phyloP scores from a whole-genome alignment of 2,113 vertebrate genomes.

The Oreochromis aureus region DNA sequence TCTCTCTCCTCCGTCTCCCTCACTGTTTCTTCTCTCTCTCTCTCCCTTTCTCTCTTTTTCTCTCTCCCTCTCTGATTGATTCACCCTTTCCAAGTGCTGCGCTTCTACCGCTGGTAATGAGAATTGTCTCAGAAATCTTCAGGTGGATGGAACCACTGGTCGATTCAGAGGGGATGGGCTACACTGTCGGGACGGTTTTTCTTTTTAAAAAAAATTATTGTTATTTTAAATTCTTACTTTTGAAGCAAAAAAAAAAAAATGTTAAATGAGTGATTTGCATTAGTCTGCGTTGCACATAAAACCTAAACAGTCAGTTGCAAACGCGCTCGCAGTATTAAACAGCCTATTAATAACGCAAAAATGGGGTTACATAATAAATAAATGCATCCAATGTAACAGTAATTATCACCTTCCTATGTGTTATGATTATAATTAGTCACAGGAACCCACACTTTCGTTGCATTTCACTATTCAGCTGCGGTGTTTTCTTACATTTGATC shows the following conservation, averaged over 20 bases:
- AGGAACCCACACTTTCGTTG: background rate
- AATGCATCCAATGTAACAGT: background rate
- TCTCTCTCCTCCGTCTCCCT: slow-evolving; percentile 7
- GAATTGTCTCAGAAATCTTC: slow-evolving; percentile 58
- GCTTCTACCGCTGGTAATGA: slow-evolving; percentile 50
- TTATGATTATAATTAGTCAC: background rate
- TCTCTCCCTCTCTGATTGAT: slow-evolving; percentile 47
- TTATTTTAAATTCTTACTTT: background rate
- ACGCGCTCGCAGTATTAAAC: background rate
- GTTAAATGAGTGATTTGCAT: background rate
- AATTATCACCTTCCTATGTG: background rate
- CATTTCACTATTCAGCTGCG: background rate
- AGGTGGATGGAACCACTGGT: slow-evolving; percentile 52
- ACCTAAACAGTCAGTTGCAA: background rate
- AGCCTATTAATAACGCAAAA: background rate
- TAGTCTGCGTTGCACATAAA: background rate
- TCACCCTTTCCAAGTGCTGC: slow-evolving; percentile 52
- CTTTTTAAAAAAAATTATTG: background rate
- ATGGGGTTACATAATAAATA: background rate
- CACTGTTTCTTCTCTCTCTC: background rate
- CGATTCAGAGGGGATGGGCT: background rate
- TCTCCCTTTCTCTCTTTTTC: background rate
- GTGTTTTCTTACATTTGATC: background rate
- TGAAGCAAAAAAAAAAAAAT: background rate
- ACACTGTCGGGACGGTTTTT: background rate